A percentile compares a stretch with the other conserved stretches of the same genome.
Evolutionary conservation across 2,113 vertebrate genomes (phyloP).

Genomic region (Oryctolagus cuniculus): mOryCun1.1 NC_091448.1:13215501-13216000

Average conservation of each 20-base stretch:
- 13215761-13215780: slow-evolving; percentile 47
- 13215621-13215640: background rate
- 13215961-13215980: slow-evolving; percentile 1
- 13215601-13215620: background rate
- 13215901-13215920: slow-evolving; percentile 54
- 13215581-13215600: background rate
- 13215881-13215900: background rate
- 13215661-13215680: slow-evolving; percentile 30
- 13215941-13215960: slow-evolving; percentile 8
- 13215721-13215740: slow-evolving; percentile 54
- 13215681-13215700: slow-evolving; percentile 20
- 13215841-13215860: slow-evolving; percentile 20
- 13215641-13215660: background rate
- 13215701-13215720: slow-evolving; percentile 41
- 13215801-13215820: slow-evolving; percentile 48
- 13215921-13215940: slow-evolving; percentile 48
- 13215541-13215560: background rate
- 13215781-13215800: slow-evolving; percentile 46
- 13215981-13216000: slow-evolving; percentile 54
- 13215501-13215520: background rate
- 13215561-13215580: background rate
- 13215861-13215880: slow-evolving; percentile 31
- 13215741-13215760: background rate
- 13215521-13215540: slow-evolving; percentile 41
- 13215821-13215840: slow-evolving; percentile 22